phyloP scores from a whole-genome alignment of 1,140 invertebrate genomes.

The Leptinotarsa undecemlineata region DNA sequence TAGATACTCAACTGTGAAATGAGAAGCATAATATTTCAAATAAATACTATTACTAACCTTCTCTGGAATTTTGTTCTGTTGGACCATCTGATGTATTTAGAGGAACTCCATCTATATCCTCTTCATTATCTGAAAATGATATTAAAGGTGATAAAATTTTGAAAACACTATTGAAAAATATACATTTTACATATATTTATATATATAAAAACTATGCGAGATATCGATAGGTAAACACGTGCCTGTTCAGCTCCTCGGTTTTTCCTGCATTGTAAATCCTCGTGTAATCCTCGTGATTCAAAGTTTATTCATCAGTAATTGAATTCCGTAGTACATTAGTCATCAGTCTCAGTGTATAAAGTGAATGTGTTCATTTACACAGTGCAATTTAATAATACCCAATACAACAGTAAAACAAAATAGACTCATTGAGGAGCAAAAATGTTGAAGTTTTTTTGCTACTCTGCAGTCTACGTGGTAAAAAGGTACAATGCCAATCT shows the following conservation, averaged over 20 bases:
- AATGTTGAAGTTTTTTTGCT: not conserved
- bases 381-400: conserved; percentile 3
- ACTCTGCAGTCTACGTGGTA: not conserved
- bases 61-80: conserved; percentile 10
- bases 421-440: not conserved
- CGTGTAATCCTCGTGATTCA: not conserved
- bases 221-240: not conserved
- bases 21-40: not conserved
- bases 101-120: conserved; percentile 40
- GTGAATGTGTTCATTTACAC: not conserved
- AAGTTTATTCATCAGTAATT: not conserved
- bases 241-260: not conserved
- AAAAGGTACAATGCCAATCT: conserved; percentile 9
- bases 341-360: not conserved
- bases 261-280: not conserved
- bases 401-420: not conserved
- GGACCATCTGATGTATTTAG: conserved; percentile 4
- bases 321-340: not conserved
- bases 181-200: too few relatives aligned
- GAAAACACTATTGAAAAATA: too few relatives aligned
- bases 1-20: not conserved
- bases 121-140: conserved; percentile 27
- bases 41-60: not conserved
- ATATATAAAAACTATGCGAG: not conserved
- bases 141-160: too few relatives aligned